Percentiles rank a stretch among this genome's conserved stretches.
Conservation (phyloP, 2,113 vertebrate species). For the Xyliphius kryptos region DNA sequence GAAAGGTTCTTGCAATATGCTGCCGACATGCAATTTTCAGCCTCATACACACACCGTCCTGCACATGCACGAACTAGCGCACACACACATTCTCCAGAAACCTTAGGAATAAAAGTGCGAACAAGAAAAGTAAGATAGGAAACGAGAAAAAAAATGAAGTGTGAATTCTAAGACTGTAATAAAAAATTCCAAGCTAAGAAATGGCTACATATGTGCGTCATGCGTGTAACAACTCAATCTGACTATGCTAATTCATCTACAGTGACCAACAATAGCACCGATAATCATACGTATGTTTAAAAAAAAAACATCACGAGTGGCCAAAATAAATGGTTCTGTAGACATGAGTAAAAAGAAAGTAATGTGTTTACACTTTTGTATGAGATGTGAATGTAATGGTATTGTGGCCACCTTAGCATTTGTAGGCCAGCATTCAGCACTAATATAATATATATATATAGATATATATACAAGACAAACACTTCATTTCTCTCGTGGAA, state of each 20-base stretch:
- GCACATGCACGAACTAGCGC: too few species aligned
- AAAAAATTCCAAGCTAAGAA: conserved; percentile 24
- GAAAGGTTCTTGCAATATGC: conserved; percentile 19
- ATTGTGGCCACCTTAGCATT: not conserved
- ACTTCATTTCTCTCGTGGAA: conserved; percentile 17
- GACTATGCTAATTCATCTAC: conserved; percentile 11
- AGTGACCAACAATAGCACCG: conserved; percentile 32
- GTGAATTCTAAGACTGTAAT: too few species aligned
- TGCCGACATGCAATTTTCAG: conserved; percentile 26
- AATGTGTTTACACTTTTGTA: too few species aligned
- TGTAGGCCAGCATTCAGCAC: not conserved
- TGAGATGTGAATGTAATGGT: not conserved
- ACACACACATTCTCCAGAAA: conserved; percentile 29
- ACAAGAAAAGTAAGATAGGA: conserved; percentile 4
- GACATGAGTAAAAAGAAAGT: conserved; percentile 1
- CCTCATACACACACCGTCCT: too few species aligned
- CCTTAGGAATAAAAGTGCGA: conserved; percentile 11
- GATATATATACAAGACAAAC: too few species aligned
- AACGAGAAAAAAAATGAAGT: not conserved
- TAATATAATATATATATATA: conserved; percentile 17
- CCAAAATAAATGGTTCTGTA: too few species aligned
- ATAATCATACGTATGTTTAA: conserved; percentile 11
- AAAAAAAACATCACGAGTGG: conserved; percentile 1
- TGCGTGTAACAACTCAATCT: conserved; percentile 6
- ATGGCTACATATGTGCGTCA: conserved; percentile 17